Conservation (phyloP, 2,113 vertebrate species). For the Chionomys nivalis region DNA sequence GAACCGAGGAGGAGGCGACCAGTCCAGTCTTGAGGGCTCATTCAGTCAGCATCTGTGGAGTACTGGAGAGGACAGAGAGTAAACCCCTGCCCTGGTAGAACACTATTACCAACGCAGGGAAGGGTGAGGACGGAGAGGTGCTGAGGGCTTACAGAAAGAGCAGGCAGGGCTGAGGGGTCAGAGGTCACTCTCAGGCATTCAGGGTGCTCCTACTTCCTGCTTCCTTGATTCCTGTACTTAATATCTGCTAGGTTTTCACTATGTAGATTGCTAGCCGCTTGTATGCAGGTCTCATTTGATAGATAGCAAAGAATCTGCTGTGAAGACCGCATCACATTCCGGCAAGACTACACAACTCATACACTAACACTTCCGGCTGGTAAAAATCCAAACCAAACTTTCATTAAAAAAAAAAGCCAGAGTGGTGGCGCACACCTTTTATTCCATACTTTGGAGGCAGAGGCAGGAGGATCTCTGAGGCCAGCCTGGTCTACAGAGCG, state of each 20-base stretch:
- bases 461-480: not conserved
- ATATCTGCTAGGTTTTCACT: not conserved
- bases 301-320: not conserved
- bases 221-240: not conserved
- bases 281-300: not conserved
- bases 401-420: not conserved
- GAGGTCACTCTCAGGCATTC: not conserved
- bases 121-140: not conserved
- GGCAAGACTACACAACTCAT: constrained; percentile 33
- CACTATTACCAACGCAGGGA: not conserved
- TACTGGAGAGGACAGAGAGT: not conserved
- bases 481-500: not conserved
- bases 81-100: not conserved
- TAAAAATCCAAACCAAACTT: constrained; percentile 50
- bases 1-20: not conserved
- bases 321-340: not conserved
- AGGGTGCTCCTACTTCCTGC: not conserved
- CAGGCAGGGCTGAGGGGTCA: not conserved
- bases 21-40: constrained; percentile 16
- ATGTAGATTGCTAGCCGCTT: not conserved
- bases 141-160: no score
- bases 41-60: constrained; percentile 11
- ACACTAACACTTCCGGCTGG: not conserved
- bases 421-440: not conserved
- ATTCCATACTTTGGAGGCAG: not conserved